Conservation (phyloP, 2,113 vertebrate genomes). For the Sakesphorus luctuosus region DNA sequence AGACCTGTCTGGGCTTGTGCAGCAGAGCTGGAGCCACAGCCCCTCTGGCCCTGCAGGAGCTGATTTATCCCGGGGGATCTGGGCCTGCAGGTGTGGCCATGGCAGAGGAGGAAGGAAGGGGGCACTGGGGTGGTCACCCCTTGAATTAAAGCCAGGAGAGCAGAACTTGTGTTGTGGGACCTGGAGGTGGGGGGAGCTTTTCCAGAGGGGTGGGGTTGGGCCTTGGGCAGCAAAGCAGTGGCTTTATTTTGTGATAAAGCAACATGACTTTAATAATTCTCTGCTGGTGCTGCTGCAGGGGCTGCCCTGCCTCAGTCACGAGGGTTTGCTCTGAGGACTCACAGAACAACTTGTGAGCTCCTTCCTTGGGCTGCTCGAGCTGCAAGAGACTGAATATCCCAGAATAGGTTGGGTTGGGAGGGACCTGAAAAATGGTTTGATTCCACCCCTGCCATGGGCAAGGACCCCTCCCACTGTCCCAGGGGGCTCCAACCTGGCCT, state of each 20-base stretch:
- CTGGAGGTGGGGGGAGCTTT: not conserved
- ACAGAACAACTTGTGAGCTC: too few relatives aligned
- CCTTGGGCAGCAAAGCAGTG: not conserved
- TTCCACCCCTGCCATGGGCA: not conserved
- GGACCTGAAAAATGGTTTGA: not conserved
- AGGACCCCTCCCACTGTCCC: not conserved
- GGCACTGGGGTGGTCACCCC: rapidly evolving
- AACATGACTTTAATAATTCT: not conserved
- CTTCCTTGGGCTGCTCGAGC: not conserved
- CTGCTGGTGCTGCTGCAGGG: not conserved
- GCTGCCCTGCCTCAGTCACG: rapidly evolving
- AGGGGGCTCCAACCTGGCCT: rapidly evolving
- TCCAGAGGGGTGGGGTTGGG: not conserved
- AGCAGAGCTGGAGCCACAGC: not conserved
- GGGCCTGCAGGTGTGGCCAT: rapidly evolving
- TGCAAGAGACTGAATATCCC: not conserved
- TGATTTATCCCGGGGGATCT: not conserved
- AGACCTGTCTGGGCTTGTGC: slow-evolving; percentile 34
- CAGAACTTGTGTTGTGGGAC: not conserved
- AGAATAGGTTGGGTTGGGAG: not conserved
- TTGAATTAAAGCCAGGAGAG: rapidly evolving
- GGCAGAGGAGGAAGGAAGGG: not conserved
- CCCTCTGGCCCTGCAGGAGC: not conserved
- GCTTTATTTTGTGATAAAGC: not conserved
- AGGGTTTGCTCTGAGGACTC: rapidly evolving